Evolutionary conservation across 2,797 vertebrate genomes (phyloP).

Genomic region (Brachyrhaphis roseni): DNA sequence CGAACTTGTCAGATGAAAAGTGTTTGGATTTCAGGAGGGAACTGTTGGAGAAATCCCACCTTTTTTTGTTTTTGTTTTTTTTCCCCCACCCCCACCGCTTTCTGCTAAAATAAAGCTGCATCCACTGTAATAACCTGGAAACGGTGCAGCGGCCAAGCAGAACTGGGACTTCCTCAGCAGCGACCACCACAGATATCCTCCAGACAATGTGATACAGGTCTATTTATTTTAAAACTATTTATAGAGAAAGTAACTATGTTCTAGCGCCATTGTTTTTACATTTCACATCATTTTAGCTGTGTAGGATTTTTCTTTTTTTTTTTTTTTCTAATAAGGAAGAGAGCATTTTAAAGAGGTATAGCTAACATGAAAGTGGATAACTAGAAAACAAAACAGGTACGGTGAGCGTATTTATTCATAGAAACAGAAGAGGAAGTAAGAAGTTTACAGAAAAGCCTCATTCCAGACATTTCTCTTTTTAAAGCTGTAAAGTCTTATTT

Average conservation of each 20-base stretch:
- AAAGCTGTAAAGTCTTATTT: constrained; percentile 65
- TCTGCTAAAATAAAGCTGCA: constrained; percentile 30
- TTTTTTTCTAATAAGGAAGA: constrained; percentile 32
- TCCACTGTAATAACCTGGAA: constrained; percentile 6
- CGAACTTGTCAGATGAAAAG: constrained; percentile 46
- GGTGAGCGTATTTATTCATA: constrained; percentile 70
- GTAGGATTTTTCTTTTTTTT: constrained; percentile 55
- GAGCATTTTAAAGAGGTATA: constrained; percentile 12
- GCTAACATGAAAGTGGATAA: constrained; percentile 38
- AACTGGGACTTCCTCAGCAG: constrained; percentile 31
- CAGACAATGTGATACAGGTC: constrained; percentile 80
- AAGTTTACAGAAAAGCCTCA: constrained; percentile 65
- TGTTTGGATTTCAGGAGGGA: constrained; percentile 17
- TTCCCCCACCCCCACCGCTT: constrained; percentile 5
- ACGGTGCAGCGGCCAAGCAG: constrained; percentile 25
- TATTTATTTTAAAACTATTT: constrained; percentile 87
- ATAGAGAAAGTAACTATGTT: constrained; percentile 71
- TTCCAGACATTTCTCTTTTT: constrained; percentile 50
- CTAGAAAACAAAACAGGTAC: constrained; percentile 39
- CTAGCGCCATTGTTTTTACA: constrained; percentile 62
- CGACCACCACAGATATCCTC: constrained; percentile 49
- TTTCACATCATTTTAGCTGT: constrained; percentile 58
- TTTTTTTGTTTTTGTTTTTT: background rate
- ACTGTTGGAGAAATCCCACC: constrained; percentile 39
- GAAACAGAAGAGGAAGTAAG: constrained; percentile 17